Base-by-base conservation (phyloP, 2,888 invertebrate species). In the Yponomeuta cagnagella region DNA sequence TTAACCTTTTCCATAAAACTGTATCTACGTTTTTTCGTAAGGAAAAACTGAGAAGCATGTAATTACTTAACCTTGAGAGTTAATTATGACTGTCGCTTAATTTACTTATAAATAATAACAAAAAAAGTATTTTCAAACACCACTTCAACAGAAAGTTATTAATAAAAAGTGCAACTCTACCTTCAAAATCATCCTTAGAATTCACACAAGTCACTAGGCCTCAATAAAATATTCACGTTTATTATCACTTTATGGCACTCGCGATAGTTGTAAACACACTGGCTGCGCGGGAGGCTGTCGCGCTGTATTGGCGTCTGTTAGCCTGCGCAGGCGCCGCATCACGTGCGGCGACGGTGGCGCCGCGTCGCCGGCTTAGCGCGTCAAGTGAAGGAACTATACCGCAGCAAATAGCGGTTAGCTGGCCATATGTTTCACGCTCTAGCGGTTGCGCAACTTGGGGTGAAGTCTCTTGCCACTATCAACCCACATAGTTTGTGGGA, bases 281-380 rank as follows among this genome's bases (percentile, higher is more conserved):
- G n/a, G 63, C 12, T 84, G 87, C 86, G 81, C 88, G 87, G 84
- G 88, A 90, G 90, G 90, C 88, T 90, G 86, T 88, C 80, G 87
- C 89, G 90, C 88, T 80, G 80, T 80, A 79, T 77, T 80, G 77
- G 82, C 83, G 86, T 89, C 89, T 90, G 90, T 88, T 89, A 89
- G 78, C 76, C 48, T 82, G 86, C 85, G 85, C 86, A 74, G 78
- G 89, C 90, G 88, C 86, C 81, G 77, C 84, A 86, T 90, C 90
- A 91, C 90, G 90, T 90, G 91, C 89, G 77, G 75, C 75, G 72
- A 73, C 73, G 73, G 77, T 82, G 82, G 90, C 90, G 90, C 90
- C 85, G 76, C 77, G 74, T 75, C 72, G 82, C 83, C 85, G 85
- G 84, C 76, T 76, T 76, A 73, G 65, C 71, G 83, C 82, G 90